These are phyloP conservation scores for Ochropleura plecta DNA, from an alignment of 2,888 invertebrate species.

Conservation along the genomic window DNA sequence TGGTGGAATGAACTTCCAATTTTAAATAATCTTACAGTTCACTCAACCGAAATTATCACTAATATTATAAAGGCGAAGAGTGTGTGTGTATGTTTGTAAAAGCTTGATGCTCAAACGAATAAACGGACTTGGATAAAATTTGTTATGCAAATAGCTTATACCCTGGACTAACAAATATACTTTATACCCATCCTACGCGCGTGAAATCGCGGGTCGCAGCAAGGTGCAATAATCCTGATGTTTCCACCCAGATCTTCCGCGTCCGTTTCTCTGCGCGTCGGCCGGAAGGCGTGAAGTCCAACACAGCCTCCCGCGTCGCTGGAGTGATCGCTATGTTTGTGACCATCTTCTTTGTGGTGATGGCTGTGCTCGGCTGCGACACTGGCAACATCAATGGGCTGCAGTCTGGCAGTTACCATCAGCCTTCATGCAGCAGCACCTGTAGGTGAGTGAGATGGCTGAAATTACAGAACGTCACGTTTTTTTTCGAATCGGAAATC, in stretches of 20 bases:
- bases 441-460: slow-evolving; percentile 74
- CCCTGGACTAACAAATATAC: too few species aligned
- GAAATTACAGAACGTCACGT: too few species aligned
- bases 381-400: slow-evolving; percentile 71
- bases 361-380: slow-evolving; percentile 76
- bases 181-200: too few species aligned
- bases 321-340: slow-evolving; percentile 79
- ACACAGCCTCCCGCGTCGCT: slow-evolving; percentile 82
- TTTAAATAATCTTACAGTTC: background rate
- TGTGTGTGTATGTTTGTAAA: too few species aligned
- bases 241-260: slow-evolving; percentile 79
- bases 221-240: background rate
- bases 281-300: slow-evolving; percentile 82
- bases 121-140: too few species aligned
- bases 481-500: too few species aligned
- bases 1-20: too few species aligned
- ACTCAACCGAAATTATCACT: background rate
- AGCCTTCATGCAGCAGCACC: slow-evolving; percentile 76
- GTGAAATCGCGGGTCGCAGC: too few species aligned
- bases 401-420: slow-evolving; percentile 63
- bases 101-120: too few species aligned
- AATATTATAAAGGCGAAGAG: too few species aligned
- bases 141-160: too few species aligned
- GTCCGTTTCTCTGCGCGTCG: slow-evolving; percentile 84
- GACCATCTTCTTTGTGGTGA: slow-evolving; percentile 73